A percentile compares a stretch with the other conserved stretches of the same genome.
These are phyloP conservation scores for Paracanthobrama guichenoti DNA, from an alignment of 2,113 vertebrate species.

Conservation along the genomic window DNA sequence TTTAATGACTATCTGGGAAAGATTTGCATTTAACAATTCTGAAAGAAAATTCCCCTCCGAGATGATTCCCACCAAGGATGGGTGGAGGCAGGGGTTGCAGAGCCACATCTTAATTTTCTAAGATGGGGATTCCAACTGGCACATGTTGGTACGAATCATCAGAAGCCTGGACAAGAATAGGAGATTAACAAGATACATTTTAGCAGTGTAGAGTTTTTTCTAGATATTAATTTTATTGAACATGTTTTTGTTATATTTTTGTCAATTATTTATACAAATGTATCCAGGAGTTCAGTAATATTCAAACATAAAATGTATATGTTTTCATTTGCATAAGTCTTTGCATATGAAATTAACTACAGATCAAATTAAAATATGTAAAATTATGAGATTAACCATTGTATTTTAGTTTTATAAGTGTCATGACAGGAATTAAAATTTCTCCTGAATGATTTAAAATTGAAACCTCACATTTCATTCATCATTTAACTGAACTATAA, in stretches of 20 bases:
- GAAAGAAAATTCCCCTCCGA: neutral
- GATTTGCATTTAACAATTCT: too few relatives aligned
- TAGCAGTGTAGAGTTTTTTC: too few relatives aligned
- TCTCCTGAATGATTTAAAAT: neutral
- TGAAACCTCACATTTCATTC: neutral
- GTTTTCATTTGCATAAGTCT: neutral
- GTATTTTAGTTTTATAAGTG: neutral
- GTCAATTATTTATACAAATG: neutral
- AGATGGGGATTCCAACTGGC: neutral
- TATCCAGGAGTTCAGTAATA: neutral
- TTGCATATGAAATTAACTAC: neutral
- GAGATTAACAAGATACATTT: constrained; percentile 9
- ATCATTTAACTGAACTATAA: neutral
- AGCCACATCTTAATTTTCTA: neutral
- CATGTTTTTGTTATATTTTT: neutral
- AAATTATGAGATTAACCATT: neutral
- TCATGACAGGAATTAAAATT: neutral
- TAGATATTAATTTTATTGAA: neutral
- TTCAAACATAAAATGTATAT: neutral
- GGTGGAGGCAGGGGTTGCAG: neutral
- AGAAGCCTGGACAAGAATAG: neutral
- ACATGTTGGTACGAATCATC: neutral
- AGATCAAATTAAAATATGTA: neutral
- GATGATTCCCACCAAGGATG: too few relatives aligned
- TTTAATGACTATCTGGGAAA: neutral